These are phyloP conservation scores for Sinohyriopsis cumingii DNA, from an alignment of 2,888 invertebrate species.

Conservation along the genomic window DNA sequence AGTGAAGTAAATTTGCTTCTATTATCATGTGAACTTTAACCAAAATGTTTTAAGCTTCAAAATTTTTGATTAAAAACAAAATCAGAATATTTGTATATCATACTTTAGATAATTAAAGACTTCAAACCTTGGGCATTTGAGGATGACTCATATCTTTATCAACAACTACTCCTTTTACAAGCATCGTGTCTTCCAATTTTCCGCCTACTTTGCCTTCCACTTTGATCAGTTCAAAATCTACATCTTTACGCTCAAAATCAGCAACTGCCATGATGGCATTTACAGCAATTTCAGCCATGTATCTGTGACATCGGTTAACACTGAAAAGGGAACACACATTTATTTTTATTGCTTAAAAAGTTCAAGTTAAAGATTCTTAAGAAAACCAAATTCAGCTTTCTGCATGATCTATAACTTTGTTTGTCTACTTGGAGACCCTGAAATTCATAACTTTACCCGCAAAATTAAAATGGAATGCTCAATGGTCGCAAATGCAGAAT, in stretches of 20 bases:
- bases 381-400: too few species aligned
- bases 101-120: too few species aligned
- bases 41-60: not conserved
- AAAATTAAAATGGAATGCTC: too few species aligned
- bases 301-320: constrained; percentile 94
- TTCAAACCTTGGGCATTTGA: constrained; percentile 94
- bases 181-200: constrained; percentile 94
- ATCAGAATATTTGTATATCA: too few species aligned
- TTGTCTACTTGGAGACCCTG: too few species aligned
- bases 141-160: constrained; percentile 99
- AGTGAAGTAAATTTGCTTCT: not conserved
- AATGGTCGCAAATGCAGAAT: too few species aligned
- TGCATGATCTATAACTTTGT: too few species aligned
- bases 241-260: constrained; percentile 92
- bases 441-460: not conserved
- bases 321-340: constrained; percentile 70
- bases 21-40: not conserved
- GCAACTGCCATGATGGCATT: constrained; percentile 97
- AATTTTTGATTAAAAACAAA: not conserved
- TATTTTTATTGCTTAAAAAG: not conserved
- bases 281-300: constrained; percentile 99
- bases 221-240: constrained; percentile 99
- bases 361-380: not conserved
- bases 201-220: constrained; percentile 98
- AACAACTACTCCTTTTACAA: constrained; percentile 96